Conservation (phyloP, 2,888 invertebrate genomes). For the Lottia scabra region DNA sequence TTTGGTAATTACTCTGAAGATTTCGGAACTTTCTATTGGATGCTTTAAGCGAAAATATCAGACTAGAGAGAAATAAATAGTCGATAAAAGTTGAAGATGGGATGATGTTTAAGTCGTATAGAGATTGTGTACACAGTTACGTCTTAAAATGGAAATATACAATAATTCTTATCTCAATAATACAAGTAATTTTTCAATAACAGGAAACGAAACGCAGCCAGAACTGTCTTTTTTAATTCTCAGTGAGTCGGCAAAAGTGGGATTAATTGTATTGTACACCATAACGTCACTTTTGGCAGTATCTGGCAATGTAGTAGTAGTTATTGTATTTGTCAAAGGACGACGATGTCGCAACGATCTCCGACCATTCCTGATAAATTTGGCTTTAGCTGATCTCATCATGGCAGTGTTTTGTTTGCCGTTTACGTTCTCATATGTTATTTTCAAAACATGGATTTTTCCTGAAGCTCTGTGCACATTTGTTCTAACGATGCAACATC, state of each 20-base stretch:
- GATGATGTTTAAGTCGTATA: too few species aligned
- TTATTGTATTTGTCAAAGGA: conserved; percentile 70
- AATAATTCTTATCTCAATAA: too few species aligned
- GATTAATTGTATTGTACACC: conserved; percentile 68
- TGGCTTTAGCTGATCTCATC: conserved; percentile 89
- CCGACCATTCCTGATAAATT: conserved; percentile 79
- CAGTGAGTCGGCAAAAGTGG: conserved; percentile 34
- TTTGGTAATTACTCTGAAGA: too few species aligned
- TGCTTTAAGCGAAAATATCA: too few species aligned
- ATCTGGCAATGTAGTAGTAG: conserved; percentile 70
- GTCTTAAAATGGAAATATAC: too few species aligned
- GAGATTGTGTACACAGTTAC: too few species aligned
- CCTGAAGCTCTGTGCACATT: conserved; percentile 71
- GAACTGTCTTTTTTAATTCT: conserved; percentile 17
- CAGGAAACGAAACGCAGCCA: neutral
- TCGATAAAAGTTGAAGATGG: too few species aligned
- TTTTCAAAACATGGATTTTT: conserved; percentile 71
- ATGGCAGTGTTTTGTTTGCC: conserved; percentile 93
- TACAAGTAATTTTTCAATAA: too few species aligned
- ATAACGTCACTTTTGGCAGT: conserved; percentile 70
- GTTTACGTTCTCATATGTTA: conserved; percentile 77
- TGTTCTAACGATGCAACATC: conserved; percentile 71
- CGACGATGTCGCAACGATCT: conserved; percentile 63
- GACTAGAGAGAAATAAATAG: too few species aligned
- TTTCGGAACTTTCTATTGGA: too few species aligned